A percentile compares a stretch with the other conserved stretches of the same genome.
phyloP scores from a whole-genome alignment of 2,113 vertebrate genomes.

The Ursus arctos region DNA sequence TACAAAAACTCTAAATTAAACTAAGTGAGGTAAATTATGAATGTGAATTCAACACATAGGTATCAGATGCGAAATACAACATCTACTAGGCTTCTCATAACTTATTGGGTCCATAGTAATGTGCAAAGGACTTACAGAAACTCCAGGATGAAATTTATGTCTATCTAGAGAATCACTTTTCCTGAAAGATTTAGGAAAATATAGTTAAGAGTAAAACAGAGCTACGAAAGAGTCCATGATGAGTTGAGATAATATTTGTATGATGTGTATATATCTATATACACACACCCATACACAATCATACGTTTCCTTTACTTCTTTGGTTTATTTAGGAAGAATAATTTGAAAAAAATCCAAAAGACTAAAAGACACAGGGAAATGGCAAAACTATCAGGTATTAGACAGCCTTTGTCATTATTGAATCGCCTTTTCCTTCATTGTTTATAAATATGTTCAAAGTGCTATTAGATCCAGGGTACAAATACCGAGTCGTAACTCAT shows the following conservation, averaged over 20 bases:
- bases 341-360: neutral
- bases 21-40: neutral
- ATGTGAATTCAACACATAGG: neutral
- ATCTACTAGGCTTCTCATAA: neutral
- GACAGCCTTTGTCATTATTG: neutral
- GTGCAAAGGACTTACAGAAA: neutral
- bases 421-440: neutral
- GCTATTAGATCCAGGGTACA: conserved; percentile 14
- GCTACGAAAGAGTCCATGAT: neutral
- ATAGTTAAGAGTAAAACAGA: neutral
- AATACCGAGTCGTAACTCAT: conserved; percentile 1
- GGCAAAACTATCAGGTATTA: neutral
- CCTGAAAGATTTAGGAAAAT: neutral
- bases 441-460: conserved; percentile 33
- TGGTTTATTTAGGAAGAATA: neutral
- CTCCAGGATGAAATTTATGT: neutral
- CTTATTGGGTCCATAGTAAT: neutral
- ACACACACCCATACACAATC: neutral
- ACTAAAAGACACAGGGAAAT: neutral
- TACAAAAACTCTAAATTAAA: conserved; percentile 10
- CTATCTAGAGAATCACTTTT: neutral
- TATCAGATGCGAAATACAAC: neutral
- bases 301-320: neutral
- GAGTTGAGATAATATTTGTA: neutral
- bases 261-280: neutral